phyloP scores from a whole-genome alignment of 2,888 invertebrate genomes.

The Rhimphoctona megacephalus region DNA sequence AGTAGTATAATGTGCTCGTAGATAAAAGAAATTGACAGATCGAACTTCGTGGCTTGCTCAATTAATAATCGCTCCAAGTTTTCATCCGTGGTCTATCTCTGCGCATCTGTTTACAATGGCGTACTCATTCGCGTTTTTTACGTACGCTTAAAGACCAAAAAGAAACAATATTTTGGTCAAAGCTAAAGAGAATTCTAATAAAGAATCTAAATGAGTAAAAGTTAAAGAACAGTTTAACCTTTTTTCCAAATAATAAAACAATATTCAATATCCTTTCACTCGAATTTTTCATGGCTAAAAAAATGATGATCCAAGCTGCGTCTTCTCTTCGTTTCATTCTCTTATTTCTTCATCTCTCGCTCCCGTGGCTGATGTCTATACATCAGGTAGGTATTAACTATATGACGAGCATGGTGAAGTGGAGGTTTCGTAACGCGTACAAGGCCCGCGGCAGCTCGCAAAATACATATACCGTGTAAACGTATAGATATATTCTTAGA shows the following conservation, averaged over 20 bases:
- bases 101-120: neutral
- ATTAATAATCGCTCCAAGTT: neutral
- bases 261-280: neutral
- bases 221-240: neutral
- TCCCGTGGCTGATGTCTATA: slow-evolving; percentile 5
- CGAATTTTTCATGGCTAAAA: neutral
- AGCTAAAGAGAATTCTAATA: no score
- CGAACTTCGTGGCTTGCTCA: neutral
- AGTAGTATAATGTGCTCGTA: neutral
- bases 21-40: slow-evolving; percentile 37
- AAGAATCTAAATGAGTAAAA: neutral
- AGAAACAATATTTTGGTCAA: no score
- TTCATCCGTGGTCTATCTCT: neutral
- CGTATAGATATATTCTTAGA: neutral
- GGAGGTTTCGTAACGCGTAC: slow-evolving; percentile 34
- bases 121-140: no score
- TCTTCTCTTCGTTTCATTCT: neutral
- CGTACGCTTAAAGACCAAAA: no score
- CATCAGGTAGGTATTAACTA: slow-evolving; percentile 37
- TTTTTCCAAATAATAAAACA: neutral
- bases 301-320: neutral
- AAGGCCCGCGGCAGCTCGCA: slow-evolving; percentile 20
- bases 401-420: slow-evolving; percentile 21
- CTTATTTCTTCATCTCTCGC: slow-evolving; percentile 62
- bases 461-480: slow-evolving; percentile 4